phyloP scores from a whole-genome alignment of 92 coral and sea anemone genomes.

The Palythoa heliodiscus region DNA sequence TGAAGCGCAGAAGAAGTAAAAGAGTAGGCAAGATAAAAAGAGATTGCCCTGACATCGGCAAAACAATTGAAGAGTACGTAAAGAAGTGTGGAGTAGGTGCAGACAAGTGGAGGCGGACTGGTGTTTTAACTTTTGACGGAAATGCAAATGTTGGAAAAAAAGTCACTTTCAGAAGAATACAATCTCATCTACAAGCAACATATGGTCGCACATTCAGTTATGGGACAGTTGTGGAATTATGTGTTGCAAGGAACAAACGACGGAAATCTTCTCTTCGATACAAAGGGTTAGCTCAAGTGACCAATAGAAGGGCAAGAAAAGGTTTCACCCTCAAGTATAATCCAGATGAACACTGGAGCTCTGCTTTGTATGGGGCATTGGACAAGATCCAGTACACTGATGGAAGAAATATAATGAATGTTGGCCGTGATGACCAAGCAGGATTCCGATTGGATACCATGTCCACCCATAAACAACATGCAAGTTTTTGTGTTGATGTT shows the following conservation, averaged over 20 bases:
- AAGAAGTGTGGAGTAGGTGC: conserved; percentile 43
- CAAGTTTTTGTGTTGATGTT: conserved; percentile 1
- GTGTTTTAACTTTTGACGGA: conserved; percentile 53
- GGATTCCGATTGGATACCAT: conserved; percentile 44
- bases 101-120: conserved; percentile 45
- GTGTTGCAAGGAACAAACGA: conserved; percentile 51
- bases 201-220: too few species aligned
- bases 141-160: conserved; percentile 26
- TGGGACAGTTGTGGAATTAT: conserved; percentile 51
- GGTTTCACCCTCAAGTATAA: conserved; percentile 59
- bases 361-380: conserved; percentile 53
- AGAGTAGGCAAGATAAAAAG: conserved; percentile 48
- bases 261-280: conserved; percentile 54
- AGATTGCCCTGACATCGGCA: conserved; percentile 55
- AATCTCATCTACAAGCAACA: too few species aligned
- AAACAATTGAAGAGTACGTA: conserved; percentile 40
- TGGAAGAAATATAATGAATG: conserved; percentile 61
- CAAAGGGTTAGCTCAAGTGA: conserved; percentile 59
- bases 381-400: conserved; percentile 61
- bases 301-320: conserved; percentile 56
- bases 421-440: conserved; percentile 73
- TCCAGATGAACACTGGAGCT: conserved; percentile 62
- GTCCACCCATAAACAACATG: conserved; percentile 40
- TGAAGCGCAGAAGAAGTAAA: conserved; percentile 50
- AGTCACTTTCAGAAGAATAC: conserved; percentile 18